These are phyloP conservation scores for Petrocephalus schoutedeni DNA, from an alignment of 2,797 vertebrate species.

Conservation along the genomic window DNA sequence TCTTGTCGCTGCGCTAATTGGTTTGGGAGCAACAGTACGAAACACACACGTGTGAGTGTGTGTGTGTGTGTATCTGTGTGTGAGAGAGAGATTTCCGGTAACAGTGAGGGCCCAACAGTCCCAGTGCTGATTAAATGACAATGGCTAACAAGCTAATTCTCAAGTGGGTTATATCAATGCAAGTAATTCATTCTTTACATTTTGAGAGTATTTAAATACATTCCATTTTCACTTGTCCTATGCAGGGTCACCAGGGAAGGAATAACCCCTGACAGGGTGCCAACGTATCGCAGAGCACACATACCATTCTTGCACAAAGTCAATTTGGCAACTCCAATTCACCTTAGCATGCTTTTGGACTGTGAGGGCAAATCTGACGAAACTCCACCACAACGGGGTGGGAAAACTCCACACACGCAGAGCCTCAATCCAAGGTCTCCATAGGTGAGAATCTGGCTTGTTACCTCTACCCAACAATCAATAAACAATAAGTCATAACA, in stretches of 20 bases:
- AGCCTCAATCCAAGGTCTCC: background rate
- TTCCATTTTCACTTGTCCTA: background rate
- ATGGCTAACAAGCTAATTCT: background rate
- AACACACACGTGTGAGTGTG: background rate
- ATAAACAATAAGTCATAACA: background rate
- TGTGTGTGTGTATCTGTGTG: background rate
- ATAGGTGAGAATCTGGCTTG: background rate
- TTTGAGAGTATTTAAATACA: background rate
- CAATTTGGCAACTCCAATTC: background rate
- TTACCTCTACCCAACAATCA: background rate
- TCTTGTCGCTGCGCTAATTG: too few relatives aligned
- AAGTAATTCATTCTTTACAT: background rate
- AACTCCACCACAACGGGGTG: background rate
- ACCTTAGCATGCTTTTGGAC: too few relatives aligned
- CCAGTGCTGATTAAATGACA: background rate
- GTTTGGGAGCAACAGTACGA: too few relatives aligned
- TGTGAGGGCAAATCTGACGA: too few relatives aligned
- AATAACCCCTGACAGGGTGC: background rate
- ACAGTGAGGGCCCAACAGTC: background rate
- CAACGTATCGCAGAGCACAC: background rate
- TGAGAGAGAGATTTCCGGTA: background rate
- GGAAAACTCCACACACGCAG: background rate
- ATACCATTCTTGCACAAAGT: background rate
- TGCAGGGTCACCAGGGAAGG: background rate
- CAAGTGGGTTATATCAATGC: background rate